Percentiles rank a stretch among this genome's conserved stretches.
Evolutionary conservation across 2,888 invertebrate species (phyloP).

Genomic region (Eupelmus urozonus): DNA sequence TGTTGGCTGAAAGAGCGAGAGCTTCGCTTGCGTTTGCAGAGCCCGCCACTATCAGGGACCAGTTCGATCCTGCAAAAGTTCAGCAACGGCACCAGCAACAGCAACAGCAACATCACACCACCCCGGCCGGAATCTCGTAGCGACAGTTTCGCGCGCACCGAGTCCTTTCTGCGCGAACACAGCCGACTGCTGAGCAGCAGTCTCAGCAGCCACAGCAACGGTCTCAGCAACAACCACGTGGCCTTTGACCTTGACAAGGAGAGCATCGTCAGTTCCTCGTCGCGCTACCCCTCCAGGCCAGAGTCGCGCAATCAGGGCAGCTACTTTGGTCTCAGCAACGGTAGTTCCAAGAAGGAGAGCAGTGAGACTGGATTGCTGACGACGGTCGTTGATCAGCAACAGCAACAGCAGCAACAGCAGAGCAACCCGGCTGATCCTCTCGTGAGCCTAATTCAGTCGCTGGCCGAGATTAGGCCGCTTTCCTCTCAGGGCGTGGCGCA

Average conservation of each 20-base stretch:
- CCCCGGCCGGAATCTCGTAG: slow-evolving; percentile 73
- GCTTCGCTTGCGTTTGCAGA: slow-evolving; percentile 75
- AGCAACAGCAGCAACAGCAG: slow-evolving; percentile 30
- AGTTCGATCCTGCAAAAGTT: slow-evolving; percentile 68
- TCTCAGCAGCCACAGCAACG: slow-evolving; percentile 77
- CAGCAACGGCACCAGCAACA: slow-evolving; percentile 66
- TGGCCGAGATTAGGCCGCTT: slow-evolving; percentile 72
- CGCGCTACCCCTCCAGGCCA: slow-evolving; percentile 51
- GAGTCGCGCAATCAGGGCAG: slow-evolving; percentile 56
- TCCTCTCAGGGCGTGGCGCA: slow-evolving; percentile 50
- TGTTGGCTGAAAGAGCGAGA: slow-evolving; percentile 63
- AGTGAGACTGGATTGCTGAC: slow-evolving; percentile 68
- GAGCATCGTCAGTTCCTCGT: slow-evolving; percentile 47
- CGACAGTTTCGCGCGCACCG: slow-evolving; percentile 73
- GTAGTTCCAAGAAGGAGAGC: slow-evolving; percentile 61
- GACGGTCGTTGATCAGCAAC: slow-evolving; percentile 65
- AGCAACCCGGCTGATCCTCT: slow-evolving; percentile 67
- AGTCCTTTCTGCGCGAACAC: slow-evolving; percentile 70
- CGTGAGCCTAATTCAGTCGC: slow-evolving; percentile 73
- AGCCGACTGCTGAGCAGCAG: slow-evolving; percentile 61
- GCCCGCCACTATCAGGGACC: slow-evolving; percentile 70
- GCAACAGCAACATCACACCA: slow-evolving; percentile 64
- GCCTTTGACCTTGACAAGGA: slow-evolving; percentile 72
- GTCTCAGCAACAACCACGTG: slow-evolving; percentile 44
- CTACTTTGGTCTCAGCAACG: slow-evolving; percentile 29